Evolutionary conservation across 2,888 invertebrate genomes (phyloP).

Genomic region (Euplagia quadripunctaria): DNA sequence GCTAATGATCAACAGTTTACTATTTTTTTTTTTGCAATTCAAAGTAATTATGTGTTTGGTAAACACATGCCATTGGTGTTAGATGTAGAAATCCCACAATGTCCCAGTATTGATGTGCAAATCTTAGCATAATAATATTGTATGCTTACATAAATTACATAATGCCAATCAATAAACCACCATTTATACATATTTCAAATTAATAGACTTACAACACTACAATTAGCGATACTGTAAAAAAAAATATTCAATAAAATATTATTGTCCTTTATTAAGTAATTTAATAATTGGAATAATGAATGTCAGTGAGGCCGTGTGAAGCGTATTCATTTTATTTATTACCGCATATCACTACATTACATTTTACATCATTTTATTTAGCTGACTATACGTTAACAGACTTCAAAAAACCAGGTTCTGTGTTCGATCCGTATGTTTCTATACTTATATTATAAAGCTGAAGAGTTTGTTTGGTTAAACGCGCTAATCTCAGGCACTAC

Average conservation of each 20-base stretch:
- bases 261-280: neutral
- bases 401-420: too few relatives aligned
- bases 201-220: neutral
- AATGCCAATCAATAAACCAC: neutral
- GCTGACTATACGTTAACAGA: too few relatives aligned
- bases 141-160: neutral
- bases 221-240: neutral
- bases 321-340: neutral
- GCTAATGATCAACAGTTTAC: neutral
- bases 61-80: neutral
- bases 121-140: neutral
- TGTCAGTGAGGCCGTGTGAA: neutral
- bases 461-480: too few relatives aligned
- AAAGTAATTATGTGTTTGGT: neutral
- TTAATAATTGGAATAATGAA: neutral
- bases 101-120: neutral
- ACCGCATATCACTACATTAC: too few relatives aligned
- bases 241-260: neutral
- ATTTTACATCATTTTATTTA: too few relatives aligned
- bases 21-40: neutral
- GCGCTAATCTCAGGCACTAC: too few relatives aligned
- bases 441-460: too few relatives aligned
- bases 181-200: conserved; percentile 1
- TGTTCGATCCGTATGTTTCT: too few relatives aligned
- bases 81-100: neutral